phyloP scores from a whole-genome alignment of 2,113 vertebrate species.

The Fregetta grallaria region DNA sequence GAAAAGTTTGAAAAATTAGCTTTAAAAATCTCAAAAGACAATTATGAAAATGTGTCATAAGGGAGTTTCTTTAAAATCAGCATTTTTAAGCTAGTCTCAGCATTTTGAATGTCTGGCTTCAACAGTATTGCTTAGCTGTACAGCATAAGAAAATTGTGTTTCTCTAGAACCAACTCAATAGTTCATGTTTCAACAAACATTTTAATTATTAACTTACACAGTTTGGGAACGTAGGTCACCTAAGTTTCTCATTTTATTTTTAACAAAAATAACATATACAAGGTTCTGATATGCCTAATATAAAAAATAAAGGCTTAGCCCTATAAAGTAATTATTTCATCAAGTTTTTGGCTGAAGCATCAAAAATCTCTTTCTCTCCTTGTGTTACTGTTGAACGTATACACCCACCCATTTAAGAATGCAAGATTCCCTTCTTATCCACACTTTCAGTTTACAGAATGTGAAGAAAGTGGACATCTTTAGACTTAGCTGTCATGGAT shows the following conservation, averaged over 20 bases:
- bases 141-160: not conserved
- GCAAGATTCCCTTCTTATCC: not conserved
- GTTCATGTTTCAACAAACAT: not conserved
- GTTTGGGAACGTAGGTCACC: not conserved
- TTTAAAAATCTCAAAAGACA: not conserved
- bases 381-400: rapidly evolving
- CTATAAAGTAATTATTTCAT: not conserved
- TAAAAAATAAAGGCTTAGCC: not conserved
- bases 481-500: rapidly evolving
- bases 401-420: not conserved
- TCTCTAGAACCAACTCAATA: not conserved
- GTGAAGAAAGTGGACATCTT: rapidly evolving
- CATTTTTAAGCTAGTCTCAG: conserved; percentile 16
- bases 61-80: not conserved
- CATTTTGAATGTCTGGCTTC: not conserved
- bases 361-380: not conserved
- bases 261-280: not conserved
- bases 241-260: not conserved
- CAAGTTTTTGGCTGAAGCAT: not conserved
- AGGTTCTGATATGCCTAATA: not conserved
- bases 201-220: not conserved
- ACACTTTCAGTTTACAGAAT: rapidly evolving
- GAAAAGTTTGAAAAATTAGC: not conserved
- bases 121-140: not conserved
- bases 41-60: not conserved